Evolutionary conservation across 2,113 vertebrate species (phyloP).

Genomic region (Bos indicus): DNA sequence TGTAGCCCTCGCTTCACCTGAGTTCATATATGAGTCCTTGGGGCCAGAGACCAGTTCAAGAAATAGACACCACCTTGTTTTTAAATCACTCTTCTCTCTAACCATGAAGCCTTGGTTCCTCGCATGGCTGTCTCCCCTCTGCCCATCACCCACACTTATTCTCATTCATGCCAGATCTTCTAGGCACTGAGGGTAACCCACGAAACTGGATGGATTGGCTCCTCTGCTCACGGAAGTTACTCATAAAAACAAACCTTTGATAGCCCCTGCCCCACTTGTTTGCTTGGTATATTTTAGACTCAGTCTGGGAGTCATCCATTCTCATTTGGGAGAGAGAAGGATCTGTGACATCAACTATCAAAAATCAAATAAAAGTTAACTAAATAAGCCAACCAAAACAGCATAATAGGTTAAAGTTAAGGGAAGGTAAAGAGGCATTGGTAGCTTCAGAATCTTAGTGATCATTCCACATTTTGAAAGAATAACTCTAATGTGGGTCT

Average conservation of each 20-base stretch:
- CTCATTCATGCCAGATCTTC: not conserved
- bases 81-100: not conserved
- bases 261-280: not conserved
- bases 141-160: fast-evolving
- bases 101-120: not conserved
- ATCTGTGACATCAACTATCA: not conserved
- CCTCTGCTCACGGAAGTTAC: fast-evolving
- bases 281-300: not conserved
- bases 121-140: not conserved
- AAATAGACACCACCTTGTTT: not conserved
- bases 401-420: not conserved
- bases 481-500: not conserved
- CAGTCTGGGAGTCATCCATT: not conserved
- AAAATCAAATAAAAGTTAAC: not conserved
- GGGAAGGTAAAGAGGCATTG: not conserved
- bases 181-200: not conserved
- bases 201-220: not conserved
- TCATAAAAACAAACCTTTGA: not conserved
- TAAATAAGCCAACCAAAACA: not conserved
- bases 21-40: fast-evolving
- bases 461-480: not conserved
- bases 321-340: not conserved
- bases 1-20: not conserved
- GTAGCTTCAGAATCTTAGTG: not conserved
- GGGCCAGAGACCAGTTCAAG: not conserved